phyloP scores from a whole-genome alignment of 2,113 vertebrate genomes.

The Pica pica region DNA sequence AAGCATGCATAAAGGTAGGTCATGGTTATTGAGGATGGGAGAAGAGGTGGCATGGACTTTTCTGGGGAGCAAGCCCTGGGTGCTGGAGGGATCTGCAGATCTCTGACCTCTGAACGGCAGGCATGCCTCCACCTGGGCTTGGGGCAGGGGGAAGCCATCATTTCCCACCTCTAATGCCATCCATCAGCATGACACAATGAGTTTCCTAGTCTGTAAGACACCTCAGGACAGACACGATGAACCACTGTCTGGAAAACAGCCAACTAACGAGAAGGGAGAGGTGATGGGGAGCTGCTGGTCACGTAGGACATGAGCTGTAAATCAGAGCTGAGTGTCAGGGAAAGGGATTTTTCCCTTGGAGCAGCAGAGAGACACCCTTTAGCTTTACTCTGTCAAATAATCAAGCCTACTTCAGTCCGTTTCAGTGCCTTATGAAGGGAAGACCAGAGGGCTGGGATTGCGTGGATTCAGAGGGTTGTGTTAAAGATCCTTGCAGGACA shows the following conservation, averaged over 20 bases:
- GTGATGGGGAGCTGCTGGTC: background rate
- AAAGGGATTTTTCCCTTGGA: background rate
- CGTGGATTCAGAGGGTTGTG: background rate
- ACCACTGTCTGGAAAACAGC: background rate
- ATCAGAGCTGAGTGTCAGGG: background rate
- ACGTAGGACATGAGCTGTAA: background rate
- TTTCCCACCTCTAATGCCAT: background rate
- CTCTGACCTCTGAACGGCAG: rapidly evolving
- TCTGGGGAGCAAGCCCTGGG: rapidly evolving
- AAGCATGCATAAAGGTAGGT: background rate
- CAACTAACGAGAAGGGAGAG: background rate
- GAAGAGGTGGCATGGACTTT: background rate
- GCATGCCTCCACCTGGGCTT: background rate
- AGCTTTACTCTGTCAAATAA: background rate
- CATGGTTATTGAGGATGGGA: rapidly evolving
- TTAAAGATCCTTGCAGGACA: background rate
- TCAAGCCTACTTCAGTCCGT: background rate
- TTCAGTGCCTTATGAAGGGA: background rate
- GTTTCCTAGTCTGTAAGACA: background rate
- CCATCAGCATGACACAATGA: background rate
- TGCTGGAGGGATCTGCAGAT: background rate
- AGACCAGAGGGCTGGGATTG: background rate
- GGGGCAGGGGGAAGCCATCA: rapidly evolving
- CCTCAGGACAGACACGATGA: background rate
- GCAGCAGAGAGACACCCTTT: background rate